These are phyloP conservation scores for Semibalanus balanoides DNA, from an alignment of 1,140 invertebrate genomes.

Conservation along the genomic window DNA sequence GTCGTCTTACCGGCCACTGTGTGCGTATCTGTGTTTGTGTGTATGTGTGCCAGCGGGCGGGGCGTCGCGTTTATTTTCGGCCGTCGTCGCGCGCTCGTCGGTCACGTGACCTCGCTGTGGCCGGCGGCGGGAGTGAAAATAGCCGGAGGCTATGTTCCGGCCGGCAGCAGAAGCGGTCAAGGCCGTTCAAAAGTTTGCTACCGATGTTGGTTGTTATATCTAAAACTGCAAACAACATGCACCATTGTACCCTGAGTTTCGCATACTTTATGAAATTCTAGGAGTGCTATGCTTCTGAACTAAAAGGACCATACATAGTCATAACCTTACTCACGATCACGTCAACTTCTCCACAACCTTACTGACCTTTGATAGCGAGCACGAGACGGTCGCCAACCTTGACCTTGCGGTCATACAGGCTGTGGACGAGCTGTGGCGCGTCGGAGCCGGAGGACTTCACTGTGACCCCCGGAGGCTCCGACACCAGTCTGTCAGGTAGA, in stretches of 20 bases:
- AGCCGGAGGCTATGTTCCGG: neutral
- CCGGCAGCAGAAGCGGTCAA: neutral
- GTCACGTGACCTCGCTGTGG: neutral
- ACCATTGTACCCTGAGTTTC: no score
- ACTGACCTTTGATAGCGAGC: conserved; percentile 51
- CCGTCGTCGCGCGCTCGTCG: no score
- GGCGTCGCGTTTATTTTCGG: neutral
- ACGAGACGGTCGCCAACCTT: conserved; percentile 56
- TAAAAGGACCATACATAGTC: no score
- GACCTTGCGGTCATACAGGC: conserved; percentile 51
- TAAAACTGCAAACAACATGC: no score
- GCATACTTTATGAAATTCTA: no score
- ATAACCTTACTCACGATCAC: no score
- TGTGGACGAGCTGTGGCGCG: conserved; percentile 48
- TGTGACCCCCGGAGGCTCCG: neutral
- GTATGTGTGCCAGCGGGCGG: neutral
- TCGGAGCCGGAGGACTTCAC: neutral
- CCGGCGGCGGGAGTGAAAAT: neutral
- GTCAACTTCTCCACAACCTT: no score
- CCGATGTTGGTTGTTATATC: no score
- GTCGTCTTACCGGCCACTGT: no score
- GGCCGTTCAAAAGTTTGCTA: no score
- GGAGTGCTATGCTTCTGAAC: no score
- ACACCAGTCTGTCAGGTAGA: neutral
- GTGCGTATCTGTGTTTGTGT: neutral